Conservation (phyloP, 2,113 vertebrate species). For the Limanda limanda region DNA sequence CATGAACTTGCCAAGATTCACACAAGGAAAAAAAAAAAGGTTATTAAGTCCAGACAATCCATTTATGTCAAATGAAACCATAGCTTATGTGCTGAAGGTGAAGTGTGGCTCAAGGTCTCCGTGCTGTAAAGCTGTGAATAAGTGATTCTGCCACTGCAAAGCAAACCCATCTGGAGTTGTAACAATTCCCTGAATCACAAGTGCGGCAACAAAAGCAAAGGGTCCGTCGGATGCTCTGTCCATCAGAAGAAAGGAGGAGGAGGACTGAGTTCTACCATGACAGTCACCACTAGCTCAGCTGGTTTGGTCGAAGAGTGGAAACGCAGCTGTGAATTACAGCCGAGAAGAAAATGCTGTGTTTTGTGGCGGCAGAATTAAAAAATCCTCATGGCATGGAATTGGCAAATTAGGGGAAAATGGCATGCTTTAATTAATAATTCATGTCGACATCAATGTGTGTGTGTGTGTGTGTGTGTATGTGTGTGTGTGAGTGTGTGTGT, state of each 20-base stretch:
- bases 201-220: neutral
- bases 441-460: constrained; percentile 28
- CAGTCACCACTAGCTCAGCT: constrained; percentile 8
- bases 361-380: constrained; percentile 23
- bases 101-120: neutral
- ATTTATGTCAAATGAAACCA: neutral
- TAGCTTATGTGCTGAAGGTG: neutral
- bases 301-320: constrained; percentile 6
- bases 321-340: constrained; percentile 10
- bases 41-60: neutral
- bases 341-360: constrained; percentile 25
- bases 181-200: neutral
- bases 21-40: neutral
- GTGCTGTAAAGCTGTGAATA: neutral
- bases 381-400: constrained; percentile 19
- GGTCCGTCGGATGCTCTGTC: neutral
- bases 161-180: neutral
- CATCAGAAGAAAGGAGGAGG: neutral
- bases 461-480: neutral
- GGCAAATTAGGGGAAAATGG: constrained; percentile 34
- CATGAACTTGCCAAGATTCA: neutral
- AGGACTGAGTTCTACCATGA: neutral
- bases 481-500: constrained; percentile 18
- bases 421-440: constrained; percentile 38
- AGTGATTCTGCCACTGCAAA: neutral